Percentiles rank a stretch among this genome's conserved stretches.
These are phyloP conservation scores for Spisula solida DNA, from an alignment of 2,888 invertebrate species.

Conservation along the genomic window DNA sequence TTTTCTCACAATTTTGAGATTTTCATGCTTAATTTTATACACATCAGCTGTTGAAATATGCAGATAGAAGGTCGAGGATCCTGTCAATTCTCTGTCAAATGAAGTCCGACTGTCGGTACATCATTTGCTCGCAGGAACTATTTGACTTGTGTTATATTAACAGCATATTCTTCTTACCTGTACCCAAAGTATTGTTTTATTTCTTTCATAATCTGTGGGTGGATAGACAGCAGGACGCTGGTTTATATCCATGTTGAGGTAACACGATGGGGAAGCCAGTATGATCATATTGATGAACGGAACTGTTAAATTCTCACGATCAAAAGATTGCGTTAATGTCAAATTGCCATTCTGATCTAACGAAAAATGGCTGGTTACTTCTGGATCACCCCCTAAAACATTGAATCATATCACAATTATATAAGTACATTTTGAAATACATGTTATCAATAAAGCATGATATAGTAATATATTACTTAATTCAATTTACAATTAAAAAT, in stretches of 20 bases:
- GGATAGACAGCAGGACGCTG: constrained; percentile 48
- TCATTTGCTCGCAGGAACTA: no score
- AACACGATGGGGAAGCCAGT: constrained; percentile 80
- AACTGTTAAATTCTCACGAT: constrained; percentile 78
- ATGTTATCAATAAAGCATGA: no score
- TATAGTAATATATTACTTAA: no score
- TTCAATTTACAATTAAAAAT: no score
- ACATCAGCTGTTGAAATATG: no score
- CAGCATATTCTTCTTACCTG: constrained; percentile 51
- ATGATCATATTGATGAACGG: constrained; percentile 78
- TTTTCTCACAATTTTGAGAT: no score
- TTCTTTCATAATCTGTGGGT: constrained; percentile 71
- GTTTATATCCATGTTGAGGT: constrained; percentile 57
- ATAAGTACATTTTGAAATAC: background rate
- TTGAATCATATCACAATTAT: background rate
- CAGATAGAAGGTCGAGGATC: no score
- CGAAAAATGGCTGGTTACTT: constrained; percentile 76
- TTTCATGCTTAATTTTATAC: no score
- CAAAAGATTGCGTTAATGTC: constrained; percentile 77
- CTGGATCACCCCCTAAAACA: constrained; percentile 75
- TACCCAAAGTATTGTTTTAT: constrained; percentile 78
- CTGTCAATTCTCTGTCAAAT: no score
- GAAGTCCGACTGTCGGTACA: no score
- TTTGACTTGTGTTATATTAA: no score
- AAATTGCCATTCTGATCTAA: constrained; percentile 81